Evolutionary conservation across 1,140 invertebrate species (phyloP), one percentile per base, ranked within the genome.

Genomic region (Pantala flavescens): DNA sequence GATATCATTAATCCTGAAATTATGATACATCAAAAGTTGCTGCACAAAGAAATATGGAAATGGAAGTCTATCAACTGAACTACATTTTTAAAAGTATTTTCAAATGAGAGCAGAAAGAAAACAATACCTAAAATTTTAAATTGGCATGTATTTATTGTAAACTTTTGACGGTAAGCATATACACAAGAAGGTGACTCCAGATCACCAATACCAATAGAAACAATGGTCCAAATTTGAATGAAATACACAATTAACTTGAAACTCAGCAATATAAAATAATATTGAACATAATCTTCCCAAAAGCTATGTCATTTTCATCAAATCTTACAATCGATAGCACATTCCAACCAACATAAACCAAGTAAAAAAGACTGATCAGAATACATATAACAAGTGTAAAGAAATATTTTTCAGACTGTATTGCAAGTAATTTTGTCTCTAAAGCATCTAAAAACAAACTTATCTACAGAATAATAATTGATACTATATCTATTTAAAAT

Each of bases 261-360:
- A 63, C 49, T 63, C 49, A 63, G 49, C 49, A 63, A 63, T 63
- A 63, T 63, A 63, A 63, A 63, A 63, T 63, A 63, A 63, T 63
- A 63, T 63, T 63, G 16, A 16, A 63, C 49, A 63, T 12, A 63
- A 63, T 63, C 49, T 63, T 63, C 49, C 49, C 49, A 63, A 63
- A 63, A 63, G 14, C 49, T 63, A 63, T 63, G 14, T 63, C 49
- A 63, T 7, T 19, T 14, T 63, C 12, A 63, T 21, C 49, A 21
- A 63, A 12, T 63, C n/a, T 63, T 63, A 63, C 49, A 63, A 63
- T 63, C 49, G 12, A 63, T 63, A 63, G 49, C 49, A 63, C n/a
- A 19, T 19, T 63, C n/a, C n/a, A 63, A 63, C 49, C 49, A 63
- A 63, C 49, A 63, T 63, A 63, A 63, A 63, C 49, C 49, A 63